Base-by-base conservation (phyloP, 2,888 invertebrate genomes). In the Tinea semifulvella region DNA sequence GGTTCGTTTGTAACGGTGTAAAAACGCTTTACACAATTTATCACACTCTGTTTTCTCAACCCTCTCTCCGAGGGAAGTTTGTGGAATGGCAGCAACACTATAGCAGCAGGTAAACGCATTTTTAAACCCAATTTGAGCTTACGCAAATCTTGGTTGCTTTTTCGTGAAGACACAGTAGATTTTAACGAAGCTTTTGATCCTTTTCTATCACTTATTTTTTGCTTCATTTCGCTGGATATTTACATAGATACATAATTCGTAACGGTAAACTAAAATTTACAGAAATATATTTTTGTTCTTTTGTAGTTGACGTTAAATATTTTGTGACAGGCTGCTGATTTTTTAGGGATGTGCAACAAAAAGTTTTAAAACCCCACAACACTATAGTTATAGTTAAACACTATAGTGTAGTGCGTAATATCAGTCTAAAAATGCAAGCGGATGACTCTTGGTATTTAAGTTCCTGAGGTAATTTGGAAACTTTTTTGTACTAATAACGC, bases 61-160 rank as follows among this genome's bases (percentile, higher is more conserved):
- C 73, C 73, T 14, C 56, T 25, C 3, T 43, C 38, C 0, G 65
- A 57, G 2, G 64, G 63, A 2, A 71, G 52, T 44, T 63, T 60
- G 53, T 66, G 65, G 48, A 73, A 73, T 0, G 68, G 66, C 69
- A 68, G 69, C 0, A 69, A 53, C 1, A 72, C 59, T 16, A 71
- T 64, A 0, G 71, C 68, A 0, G 66, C 69, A 1, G 72, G 71
- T 10, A 63, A 57, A 0, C 61, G 59, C 16, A 52, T 60, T 13
- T 48, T 53, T 1, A 66, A 40, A 2, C 36, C 36, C 16, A 18
- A 36, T 18, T 36, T 36, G 16, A 36, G n/a, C 16, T 36, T 18
- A 18, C 17, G 18, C 16, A 18, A 2, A n/a, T 17, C 10, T 7
- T 36, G 16, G 6, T 18, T 7, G 2, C n/a, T 17, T 18, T 36